Evolutionary conservation across 2,888 invertebrate genomes (phyloP).

Genomic region (Orthosia gothica): DNA sequence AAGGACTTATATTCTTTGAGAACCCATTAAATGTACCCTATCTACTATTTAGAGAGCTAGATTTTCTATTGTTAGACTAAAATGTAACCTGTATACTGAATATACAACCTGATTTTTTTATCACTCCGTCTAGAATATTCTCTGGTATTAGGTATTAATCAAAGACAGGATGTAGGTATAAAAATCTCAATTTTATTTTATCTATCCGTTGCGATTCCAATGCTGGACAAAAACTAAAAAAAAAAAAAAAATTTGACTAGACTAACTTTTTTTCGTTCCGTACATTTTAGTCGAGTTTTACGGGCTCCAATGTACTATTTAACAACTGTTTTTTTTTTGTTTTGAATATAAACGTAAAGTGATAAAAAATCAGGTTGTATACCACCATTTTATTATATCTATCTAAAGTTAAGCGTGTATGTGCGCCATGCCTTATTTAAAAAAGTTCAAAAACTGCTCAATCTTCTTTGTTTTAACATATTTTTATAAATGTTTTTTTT

Average conservation of each 20-base stretch:
- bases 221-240: no score
- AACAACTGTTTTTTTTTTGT: no score
- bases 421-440: slow-evolving; percentile 16
- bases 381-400: slow-evolving; percentile 15
- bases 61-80: slow-evolving; percentile 54
- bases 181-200: no score
- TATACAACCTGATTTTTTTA: slow-evolving; percentile 3
- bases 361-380: background rate
- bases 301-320: no score
- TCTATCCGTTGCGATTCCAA: no score
- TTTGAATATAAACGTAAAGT: background rate
- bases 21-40: slow-evolving; percentile 23
- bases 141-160: no score
- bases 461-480: slow-evolving; percentile 74
- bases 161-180: no score
- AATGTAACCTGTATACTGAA: slow-evolving; percentile 29
- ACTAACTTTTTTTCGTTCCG: no score
- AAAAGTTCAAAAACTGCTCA: slow-evolving; percentile 78
- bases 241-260: no score
- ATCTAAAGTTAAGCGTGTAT: slow-evolving; percentile 1
- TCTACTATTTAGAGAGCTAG: slow-evolving; percentile 52
- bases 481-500: slow-evolving; percentile 60
- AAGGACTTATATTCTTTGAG: slow-evolving; percentile 28
- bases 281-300: no score
- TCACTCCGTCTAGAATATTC: no score